Base-by-base conservation (phyloP, 2,113 vertebrate species). In the Alectura lathami region DNA sequence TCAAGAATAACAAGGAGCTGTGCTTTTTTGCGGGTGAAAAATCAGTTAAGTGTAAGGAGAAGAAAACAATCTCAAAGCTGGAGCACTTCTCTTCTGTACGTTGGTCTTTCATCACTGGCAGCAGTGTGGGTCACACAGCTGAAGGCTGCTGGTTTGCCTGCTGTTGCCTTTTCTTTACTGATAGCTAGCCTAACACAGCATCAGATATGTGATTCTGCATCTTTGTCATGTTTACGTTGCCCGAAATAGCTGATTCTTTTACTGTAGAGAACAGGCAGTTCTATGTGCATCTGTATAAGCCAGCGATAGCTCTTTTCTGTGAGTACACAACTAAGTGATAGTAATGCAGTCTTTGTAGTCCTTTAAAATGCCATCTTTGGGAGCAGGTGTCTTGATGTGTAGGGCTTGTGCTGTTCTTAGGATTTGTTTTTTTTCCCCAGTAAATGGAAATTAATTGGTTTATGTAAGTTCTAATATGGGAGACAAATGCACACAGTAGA, bases 71-170 rank as follows among this genome's bases (percentile, higher is more conserved):
- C 45, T 82, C 88, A 54, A 64, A 97, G 96, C 78, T 91, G 53
- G 79, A 94, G 47, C 51, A 83, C 94, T 91, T 96, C 56, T 93
- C 84, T 94, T 92, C 22, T 10, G 36, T 77, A 32, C 34, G 53
- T 70, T 85, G 85, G 72, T 64, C 90, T 97, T 97, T 96, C 86
- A 94, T 97, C 88, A 56, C 42, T 82, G 92, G 93, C 96, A 94
- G 79, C 89, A 95, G 81, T 5, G 34, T 67, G 76, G 94, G 93
- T 94, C 62, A 34, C 26, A 88, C 96, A 93, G 90, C 95, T 96
- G 94, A 96, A 90, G 90, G 45, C 88, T 97, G 94, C 91, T 94
- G 20, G 60, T 73, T 80, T 89, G 91, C 94, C 91, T 96, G 86
- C 97, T 96, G 89, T 69, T 85, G 69, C 93, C 62, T 13, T 13